Evolutionary conservation across 2,113 vertebrate genomes (phyloP), one percentile per base, ranked within the genome.

Genomic region (Petroica traversi): DNA sequence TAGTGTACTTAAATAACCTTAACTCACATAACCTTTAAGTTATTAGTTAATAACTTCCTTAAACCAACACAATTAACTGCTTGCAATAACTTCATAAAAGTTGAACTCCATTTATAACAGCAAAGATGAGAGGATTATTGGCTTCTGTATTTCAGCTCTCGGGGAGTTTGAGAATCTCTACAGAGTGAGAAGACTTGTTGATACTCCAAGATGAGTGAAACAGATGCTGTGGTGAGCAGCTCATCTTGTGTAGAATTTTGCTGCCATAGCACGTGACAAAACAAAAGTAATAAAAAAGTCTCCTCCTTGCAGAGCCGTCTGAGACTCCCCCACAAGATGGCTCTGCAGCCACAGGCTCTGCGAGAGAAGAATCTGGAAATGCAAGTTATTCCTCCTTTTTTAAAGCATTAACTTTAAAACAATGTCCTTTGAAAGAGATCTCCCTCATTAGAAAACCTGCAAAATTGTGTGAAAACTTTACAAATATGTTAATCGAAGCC

Each of bases 321-420:
- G 36, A 24, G 8, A 43, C 18, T 85, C n/a, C 14, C 51, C 93
- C 96, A 85, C 92, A 8, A 93, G 93, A 82, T 89, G 95, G 87
- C 94, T 87, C 93, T 94, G 69, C 8, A 1, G 55, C 28, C 51
- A 25, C 8, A 69, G 19, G 25, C 19, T 83, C n/a, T 67, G 38
- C 19, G 19, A 16, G 11, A 9, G 4, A 9, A 61, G 24, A 36
- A 24, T 24, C 14, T 23, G 26, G 11, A 87, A 75, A 71, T 14
- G 33, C 11, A 5, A 0, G 2, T 58, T 43, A 7, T 20, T 71
- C 55, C 15, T 31, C 29, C 28, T 33, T 45, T 57, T 92, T 49
- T 16, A 55, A 67, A 92, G 7, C 51, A 33, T n/a, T 45, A 57
- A 38, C 31, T 55, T 80, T 22, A 59, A 87, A 84, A 51, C 5